Evolutionary conservation across 1,140 invertebrate genomes (phyloP).

Genomic region (Drosophila simulans): DNA sequence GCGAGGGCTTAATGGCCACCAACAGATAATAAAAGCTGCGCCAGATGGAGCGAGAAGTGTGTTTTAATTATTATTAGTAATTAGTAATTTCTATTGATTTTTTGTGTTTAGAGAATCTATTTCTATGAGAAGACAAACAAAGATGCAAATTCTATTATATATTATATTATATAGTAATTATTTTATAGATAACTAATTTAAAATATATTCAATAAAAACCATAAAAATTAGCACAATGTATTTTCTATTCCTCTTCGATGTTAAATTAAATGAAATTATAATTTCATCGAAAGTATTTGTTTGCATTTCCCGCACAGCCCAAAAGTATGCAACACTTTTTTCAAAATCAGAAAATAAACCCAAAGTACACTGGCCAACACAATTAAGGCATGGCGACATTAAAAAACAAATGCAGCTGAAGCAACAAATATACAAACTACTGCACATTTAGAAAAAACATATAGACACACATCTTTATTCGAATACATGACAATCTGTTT

Average conservation of each 20-base stretch:
- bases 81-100: slow-evolving; percentile 62
- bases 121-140: slow-evolving; percentile 43
- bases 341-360: no score
- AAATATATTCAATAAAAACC: slow-evolving; percentile 76
- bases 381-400: neutral
- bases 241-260: neutral
- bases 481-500: slow-evolving; percentile 67
- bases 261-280: no score
- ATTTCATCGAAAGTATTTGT: neutral
- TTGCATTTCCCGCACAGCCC: neutral
- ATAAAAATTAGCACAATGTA: slow-evolving; percentile 29
- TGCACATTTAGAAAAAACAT: slow-evolving; percentile 57
- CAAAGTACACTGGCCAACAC: neutral
- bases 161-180: slow-evolving; percentile 69
- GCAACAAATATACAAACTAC: neutral
- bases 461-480: slow-evolving; percentile 72
- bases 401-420: neutral
- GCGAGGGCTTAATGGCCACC: slow-evolving; percentile 4
- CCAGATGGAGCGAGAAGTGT: slow-evolving; percentile 26
- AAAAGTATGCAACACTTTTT: slow-evolving; percentile 1
- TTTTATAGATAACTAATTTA: slow-evolving; percentile 81
- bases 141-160: slow-evolving; percentile 63
- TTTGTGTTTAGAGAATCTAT: slow-evolving; percentile 43
- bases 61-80: slow-evolving; percentile 62
- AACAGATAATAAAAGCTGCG: slow-evolving; percentile 15